Evolutionary conservation across 1,140 invertebrate species (phyloP), one percentile per base, ranked within the genome.

Genomic region (Ctenoplectra terminalis): DNA sequence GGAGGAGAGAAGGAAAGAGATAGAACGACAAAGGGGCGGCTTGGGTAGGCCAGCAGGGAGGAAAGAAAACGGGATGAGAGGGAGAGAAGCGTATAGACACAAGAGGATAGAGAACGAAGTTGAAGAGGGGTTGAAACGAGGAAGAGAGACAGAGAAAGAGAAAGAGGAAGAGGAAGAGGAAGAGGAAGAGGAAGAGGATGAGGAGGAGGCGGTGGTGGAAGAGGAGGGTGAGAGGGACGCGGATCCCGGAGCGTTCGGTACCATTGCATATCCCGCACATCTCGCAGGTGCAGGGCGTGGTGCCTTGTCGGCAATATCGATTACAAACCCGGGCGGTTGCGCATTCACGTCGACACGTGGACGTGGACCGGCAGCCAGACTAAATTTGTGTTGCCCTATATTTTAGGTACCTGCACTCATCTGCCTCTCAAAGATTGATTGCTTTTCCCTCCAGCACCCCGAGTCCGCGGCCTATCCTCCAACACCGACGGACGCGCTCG

Each of bases 371-470:
- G 88, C 86, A 89, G 84, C 84, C 86, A 91, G 90, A 91, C 90
- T 93, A 92, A 93, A 93, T 93, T 93, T 93, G 92, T 91, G 92
- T 93, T 93, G 92, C 89, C 92, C 92, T 93, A 93, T 93, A 93
- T 93, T 93, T 92, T 92, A 93, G 90, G 87, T 93, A 85, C 80
- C 90, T 88, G 89, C 91, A 91, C 92, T 93, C 92, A 92, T 93
- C 92, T 93, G 90, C 91, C 92, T 92, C 91, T 93, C 92, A 93
- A 92, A 93, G 92, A 93, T 92, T 93, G 92, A 92, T 93, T 93
- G 91, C 92, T 93, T 92, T 91, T 91, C 90, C 88, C 86, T 81
- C 78, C 70, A 78, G 70, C 84, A 56, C 60, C 76, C 79, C 71
- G 64, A 81, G 58, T 46, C 61, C 58, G 50, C 67, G 63, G 81